Conservation (phyloP, 2,113 vertebrate genomes). For the Emydura subglobosa region DNA sequence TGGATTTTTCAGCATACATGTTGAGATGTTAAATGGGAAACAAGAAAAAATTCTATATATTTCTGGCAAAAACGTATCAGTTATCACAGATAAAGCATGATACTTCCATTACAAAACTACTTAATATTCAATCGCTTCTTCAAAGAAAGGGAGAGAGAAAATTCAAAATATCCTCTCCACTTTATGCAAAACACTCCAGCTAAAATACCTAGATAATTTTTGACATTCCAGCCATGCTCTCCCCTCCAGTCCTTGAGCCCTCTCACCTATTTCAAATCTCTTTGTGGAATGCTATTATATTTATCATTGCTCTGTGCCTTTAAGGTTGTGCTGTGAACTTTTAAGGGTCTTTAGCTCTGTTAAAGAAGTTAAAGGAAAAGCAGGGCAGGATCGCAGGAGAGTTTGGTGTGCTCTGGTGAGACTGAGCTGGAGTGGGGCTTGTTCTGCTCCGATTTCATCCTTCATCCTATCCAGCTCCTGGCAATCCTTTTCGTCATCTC, state of each 20-base stretch:
- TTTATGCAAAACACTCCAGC: neutral
- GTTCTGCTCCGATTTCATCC: too few relatives aligned
- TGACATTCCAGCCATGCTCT: neutral
- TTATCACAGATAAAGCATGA: neutral
- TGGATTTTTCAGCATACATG: neutral
- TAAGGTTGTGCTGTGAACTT: too few relatives aligned
- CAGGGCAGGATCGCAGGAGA: too few relatives aligned
- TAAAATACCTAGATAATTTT: neutral
- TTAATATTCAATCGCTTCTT: neutral
- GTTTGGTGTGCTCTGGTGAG: too few relatives aligned
- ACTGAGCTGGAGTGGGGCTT: too few relatives aligned
- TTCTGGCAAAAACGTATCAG: neutral
- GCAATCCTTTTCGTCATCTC: too few relatives aligned
- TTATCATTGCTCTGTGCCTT: too few relatives aligned
- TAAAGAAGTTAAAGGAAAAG: too few relatives aligned
- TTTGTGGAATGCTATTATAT: too few relatives aligned
- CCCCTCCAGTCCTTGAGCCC: neutral
- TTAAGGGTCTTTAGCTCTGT: too few relatives aligned
- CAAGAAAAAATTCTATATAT: neutral
- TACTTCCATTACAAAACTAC: neutral
- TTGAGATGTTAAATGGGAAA: neutral
- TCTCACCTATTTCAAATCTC: neutral
- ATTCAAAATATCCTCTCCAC: neutral
- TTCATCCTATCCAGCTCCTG: too few relatives aligned
- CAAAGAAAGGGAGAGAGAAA: neutral